A percentile compares a stretch with the other conserved stretches of the same genome.
phyloP scores from a whole-genome alignment of 2,797 vertebrate species.

The Eremophila alpestris region DNA sequence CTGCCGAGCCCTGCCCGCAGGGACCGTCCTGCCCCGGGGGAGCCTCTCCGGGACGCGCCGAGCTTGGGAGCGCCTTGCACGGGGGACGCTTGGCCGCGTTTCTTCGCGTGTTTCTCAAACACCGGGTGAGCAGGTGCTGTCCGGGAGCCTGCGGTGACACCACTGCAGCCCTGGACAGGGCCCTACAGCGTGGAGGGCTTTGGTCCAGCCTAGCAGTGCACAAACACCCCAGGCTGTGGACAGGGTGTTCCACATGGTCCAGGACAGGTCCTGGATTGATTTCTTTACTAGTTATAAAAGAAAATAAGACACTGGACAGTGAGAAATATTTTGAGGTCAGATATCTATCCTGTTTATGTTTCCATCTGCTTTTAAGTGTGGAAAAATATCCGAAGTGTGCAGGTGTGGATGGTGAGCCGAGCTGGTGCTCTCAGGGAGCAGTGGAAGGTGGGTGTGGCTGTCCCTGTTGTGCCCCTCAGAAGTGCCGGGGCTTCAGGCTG shows the following conservation, averaged over 20 bases:
- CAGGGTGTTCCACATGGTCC: not conserved
- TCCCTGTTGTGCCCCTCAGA: not conserved
- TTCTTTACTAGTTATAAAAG: not conserved
- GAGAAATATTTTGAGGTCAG: not conserved
- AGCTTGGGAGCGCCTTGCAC: not conserved
- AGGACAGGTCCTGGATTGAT: not conserved
- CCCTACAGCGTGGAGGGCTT: not conserved
- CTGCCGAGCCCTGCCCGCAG: not conserved
- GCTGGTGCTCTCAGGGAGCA: not conserved
- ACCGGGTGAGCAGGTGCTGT: fast-evolving
- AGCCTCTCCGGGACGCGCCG: no score
- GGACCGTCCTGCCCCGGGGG: not conserved
- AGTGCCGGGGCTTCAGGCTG: not conserved
- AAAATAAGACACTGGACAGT: not conserved
- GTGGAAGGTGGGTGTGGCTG: not conserved
- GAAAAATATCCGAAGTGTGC: not conserved
- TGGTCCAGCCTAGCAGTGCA: not conserved
- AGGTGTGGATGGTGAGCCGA: not conserved
- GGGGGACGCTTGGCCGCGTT: fast-evolving
- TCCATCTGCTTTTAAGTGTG: fast-evolving
- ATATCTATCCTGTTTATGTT: not conserved
- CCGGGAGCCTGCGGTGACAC: not conserved
- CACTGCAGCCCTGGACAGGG: not conserved
- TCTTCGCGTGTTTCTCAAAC: not conserved
- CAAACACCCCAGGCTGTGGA: not conserved